Evolutionary conservation across 2,888 invertebrate species (phyloP).

Genomic region (Rhagonycha lutea): DNA sequence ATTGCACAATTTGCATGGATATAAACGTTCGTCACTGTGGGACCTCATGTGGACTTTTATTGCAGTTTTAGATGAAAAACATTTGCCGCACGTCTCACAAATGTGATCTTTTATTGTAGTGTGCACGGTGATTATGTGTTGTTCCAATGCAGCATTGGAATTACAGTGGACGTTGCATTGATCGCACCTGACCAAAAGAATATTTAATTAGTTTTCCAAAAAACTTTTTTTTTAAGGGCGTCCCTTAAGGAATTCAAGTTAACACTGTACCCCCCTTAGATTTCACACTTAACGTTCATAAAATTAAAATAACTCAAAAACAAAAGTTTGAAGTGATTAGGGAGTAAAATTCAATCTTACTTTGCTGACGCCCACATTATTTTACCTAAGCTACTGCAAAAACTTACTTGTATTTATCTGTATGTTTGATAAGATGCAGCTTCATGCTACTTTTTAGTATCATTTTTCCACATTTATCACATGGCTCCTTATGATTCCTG

Average conservation of each 20-base stretch:
- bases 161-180: slow-evolving; percentile 41
- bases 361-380: background rate
- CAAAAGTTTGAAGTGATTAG: no score
- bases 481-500: slow-evolving; percentile 39
- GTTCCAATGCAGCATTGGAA: slow-evolving; percentile 40
- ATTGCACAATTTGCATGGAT: slow-evolving; percentile 42
- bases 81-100: slow-evolving; percentile 45
- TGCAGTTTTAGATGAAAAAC: slow-evolving; percentile 42
- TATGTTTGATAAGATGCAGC: slow-evolving; percentile 41
- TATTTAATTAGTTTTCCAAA: background rate
- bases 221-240: no score
- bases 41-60: slow-evolving; percentile 42
- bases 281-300: no score
- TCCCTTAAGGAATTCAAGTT: no score
- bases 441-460: slow-evolving; percentile 43
- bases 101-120: slow-evolving; percentile 44
- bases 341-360: background rate
- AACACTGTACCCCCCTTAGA: no score
- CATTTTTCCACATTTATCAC: slow-evolving; percentile 42
- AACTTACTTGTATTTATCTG: slow-evolving; percentile 39
- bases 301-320: no score
- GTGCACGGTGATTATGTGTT: slow-evolving; percentile 44
- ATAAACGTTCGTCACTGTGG: slow-evolving; percentile 42
- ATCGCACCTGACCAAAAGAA: slow-evolving; percentile 36
- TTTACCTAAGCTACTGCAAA: background rate